These are phyloP conservation scores for Clitarchus hookeri DNA, from an alignment of 2,888 invertebrate species.

Conservation along the genomic window DNA sequence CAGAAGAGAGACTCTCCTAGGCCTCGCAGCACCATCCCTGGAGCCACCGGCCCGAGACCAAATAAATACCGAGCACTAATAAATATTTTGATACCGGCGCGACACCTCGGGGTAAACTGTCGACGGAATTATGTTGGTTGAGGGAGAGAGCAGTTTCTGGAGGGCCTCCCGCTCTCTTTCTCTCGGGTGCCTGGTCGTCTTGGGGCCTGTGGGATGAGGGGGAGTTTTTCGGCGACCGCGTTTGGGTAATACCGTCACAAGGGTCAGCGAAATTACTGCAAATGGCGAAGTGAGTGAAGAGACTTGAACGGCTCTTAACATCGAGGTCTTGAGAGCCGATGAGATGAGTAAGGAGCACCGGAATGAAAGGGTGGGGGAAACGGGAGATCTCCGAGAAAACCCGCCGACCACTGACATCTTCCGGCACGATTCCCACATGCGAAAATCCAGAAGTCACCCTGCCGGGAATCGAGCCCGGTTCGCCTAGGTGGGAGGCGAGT, in stretches of 20 bases:
- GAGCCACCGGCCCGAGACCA: constrained; percentile 31
- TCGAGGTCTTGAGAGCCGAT: too few species aligned
- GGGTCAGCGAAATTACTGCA: too few species aligned
- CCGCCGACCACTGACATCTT: too few species aligned
- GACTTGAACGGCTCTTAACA: too few species aligned
- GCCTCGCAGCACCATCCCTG: neutral
- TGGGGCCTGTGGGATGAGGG: neutral
- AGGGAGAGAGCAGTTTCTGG: neutral
- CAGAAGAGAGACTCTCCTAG: neutral
- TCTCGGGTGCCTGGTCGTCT: neutral
- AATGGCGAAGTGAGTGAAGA: too few species aligned
- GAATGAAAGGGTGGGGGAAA: too few species aligned
- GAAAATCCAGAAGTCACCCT: too few species aligned
- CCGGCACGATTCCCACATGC: too few species aligned
- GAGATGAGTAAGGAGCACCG: too few species aligned
- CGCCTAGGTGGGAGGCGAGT: too few species aligned
- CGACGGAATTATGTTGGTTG: constrained; percentile 40
- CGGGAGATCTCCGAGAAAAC: too few species aligned
- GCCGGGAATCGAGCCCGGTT: too few species aligned
- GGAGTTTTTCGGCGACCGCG: neutral
- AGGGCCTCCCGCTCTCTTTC: neutral
- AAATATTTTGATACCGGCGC: constrained; percentile 40
- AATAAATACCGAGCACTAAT: constrained; percentile 39
- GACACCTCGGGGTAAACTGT: constrained; percentile 41
- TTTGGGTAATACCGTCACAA: neutral